These are phyloP conservation scores for Epistrophe grossulariae DNA, from an alignment of 2,888 invertebrate genomes.

Conservation along the genomic window DNA sequence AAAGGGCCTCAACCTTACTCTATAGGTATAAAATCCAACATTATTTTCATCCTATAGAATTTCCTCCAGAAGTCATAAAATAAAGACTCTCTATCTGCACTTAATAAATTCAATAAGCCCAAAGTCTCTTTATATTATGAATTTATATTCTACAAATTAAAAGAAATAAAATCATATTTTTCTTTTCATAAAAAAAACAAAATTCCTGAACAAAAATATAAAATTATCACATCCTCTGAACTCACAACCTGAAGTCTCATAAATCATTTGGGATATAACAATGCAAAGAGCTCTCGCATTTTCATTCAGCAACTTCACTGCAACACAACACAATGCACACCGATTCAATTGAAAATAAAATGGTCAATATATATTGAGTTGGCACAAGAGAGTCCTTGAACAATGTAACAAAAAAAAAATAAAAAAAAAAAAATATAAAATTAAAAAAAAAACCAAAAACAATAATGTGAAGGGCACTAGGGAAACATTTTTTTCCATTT, in stretches of 20 bases:
- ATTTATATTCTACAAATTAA: constrained; percentile 13
- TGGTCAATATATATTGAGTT: constrained; percentile 65
- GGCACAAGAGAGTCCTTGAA: constrained; percentile 68
- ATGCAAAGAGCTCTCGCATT: constrained; percentile 47
- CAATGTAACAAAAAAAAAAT: constrained; percentile 57
- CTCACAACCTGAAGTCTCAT: constrained; percentile 72
- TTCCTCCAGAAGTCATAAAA: not conserved
- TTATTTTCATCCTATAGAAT: too few relatives aligned
- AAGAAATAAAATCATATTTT: constrained; percentile 15
- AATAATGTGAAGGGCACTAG: constrained; percentile 71
- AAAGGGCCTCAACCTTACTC: too few relatives aligned
- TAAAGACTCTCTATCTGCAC: not conserved
- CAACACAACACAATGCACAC: constrained; percentile 52
- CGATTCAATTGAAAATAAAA: constrained; percentile 75
- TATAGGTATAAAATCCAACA: too few relatives aligned
- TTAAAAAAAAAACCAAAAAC: constrained; percentile 52
- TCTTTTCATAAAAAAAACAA: not conserved
- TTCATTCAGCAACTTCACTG: constrained; percentile 49
- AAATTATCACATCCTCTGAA: constrained; percentile 62
- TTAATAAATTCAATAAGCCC: constrained; percentile 4
- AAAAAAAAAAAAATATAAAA: constrained; percentile 23
- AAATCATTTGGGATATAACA: constrained; percentile 71
- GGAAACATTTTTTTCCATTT: constrained; percentile 55
- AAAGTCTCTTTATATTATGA: not conserved
- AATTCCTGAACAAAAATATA: constrained; percentile 49